phyloP scores from a whole-genome alignment of 2,888 invertebrate species.

The Adelphocoris suturalis region DNA sequence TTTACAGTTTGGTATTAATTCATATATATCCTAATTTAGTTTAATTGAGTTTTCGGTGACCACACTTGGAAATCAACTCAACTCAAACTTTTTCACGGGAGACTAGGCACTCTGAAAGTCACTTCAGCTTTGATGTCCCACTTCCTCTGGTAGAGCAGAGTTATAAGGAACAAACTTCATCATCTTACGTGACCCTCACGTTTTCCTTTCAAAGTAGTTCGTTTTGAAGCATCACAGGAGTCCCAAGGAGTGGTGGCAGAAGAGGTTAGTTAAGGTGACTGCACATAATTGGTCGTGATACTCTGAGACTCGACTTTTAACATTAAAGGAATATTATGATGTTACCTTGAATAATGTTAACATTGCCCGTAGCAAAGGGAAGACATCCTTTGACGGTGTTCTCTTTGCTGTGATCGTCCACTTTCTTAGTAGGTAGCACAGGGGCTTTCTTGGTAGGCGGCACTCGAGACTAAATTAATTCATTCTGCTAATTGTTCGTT shows the following conservation, averaged over 20 bases:
- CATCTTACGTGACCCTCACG: conserved; percentile 37
- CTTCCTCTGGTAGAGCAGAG: background rate
- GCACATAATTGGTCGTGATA: conserved; percentile 32
- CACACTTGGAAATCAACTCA: background rate
- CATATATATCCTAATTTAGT: no score
- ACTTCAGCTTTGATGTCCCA: conserved; percentile 2
- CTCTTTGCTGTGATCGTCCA: background rate
- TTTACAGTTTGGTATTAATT: no score
- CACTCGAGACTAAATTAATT: background rate
- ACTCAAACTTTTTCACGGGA: background rate
- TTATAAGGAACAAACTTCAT: conserved; percentile 16
- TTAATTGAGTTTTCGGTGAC: background rate
- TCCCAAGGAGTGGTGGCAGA: background rate
- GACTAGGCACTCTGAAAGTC: background rate
- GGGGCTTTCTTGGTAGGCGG: no score
- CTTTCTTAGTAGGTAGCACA: background rate
- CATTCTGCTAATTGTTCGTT: background rate
- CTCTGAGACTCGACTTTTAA: background rate
- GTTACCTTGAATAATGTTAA: conserved; percentile 3
- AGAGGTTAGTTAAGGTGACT: conserved; percentile 28
- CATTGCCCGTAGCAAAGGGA: background rate
- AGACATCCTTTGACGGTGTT: background rate
- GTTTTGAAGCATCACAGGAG: background rate
- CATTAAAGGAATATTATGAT: conserved; percentile 12
- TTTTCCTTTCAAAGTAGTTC: conserved; percentile 22